Evolutionary conservation across 2,797 vertebrate genomes (phyloP).

Genomic region (Cuculus canorus): DNA sequence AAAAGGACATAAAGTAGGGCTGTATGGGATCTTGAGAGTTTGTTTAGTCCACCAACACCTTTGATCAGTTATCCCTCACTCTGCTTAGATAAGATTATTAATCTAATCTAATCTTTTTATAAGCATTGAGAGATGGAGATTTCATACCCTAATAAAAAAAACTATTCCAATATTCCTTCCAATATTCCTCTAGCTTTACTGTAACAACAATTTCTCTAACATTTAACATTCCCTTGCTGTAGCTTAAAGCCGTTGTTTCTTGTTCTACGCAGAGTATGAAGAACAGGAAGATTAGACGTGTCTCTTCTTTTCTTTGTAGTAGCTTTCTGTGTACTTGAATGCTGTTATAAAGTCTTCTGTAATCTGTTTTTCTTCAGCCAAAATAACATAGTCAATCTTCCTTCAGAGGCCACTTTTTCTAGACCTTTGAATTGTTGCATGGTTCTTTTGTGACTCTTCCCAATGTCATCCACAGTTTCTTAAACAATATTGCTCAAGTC

Average conservation of each 20-base stretch:
- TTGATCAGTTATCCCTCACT: background rate
- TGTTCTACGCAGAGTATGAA: background rate
- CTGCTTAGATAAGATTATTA: background rate
- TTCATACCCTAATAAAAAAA: background rate
- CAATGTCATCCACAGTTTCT: background rate
- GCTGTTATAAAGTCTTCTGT: background rate
- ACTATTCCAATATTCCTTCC: background rate
- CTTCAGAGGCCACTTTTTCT: background rate
- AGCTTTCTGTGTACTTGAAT: background rate
- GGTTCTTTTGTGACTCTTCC: background rate
- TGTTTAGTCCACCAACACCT: background rate
- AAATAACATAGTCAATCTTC: background rate
- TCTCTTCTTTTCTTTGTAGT: background rate
- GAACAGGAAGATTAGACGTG: background rate
- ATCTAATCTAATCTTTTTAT: background rate
- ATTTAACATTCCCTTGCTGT: background rate
- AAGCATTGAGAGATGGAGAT: background rate
- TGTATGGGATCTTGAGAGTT: background rate
- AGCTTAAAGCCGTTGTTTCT: background rate
- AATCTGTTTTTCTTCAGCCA: background rate
- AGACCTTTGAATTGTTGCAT: background rate
- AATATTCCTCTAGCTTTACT: background rate
- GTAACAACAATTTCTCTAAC: background rate
- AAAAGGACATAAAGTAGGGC: background rate
- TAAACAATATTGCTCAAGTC: background rate